Base-by-base conservation (phyloP, 2,888 invertebrate genomes). In the Dolomedes plantarius region DNA sequence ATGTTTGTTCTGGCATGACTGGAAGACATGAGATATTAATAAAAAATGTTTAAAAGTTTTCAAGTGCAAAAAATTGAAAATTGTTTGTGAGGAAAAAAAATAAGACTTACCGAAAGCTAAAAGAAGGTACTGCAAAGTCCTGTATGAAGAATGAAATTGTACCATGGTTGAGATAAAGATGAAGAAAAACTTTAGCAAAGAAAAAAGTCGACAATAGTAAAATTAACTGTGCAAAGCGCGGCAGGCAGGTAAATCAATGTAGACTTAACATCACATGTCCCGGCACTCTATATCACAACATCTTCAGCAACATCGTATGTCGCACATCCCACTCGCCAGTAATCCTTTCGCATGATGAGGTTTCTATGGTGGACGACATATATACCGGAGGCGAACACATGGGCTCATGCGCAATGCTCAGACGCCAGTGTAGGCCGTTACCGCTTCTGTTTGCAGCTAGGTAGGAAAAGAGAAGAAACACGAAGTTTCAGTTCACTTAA, bases 241-340 rank as follows among this genome's bases (percentile, higher is more conserved):
- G 56, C 56, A 56, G 56, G 23, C 23, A n/a, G 23, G 56, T 23
- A 56, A 56, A 56, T 56, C 56, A 56, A 56, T 23, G 56, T 23
- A 56, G 56, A 56, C 56, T 56, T 56, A 56, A 56, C 56, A 56
- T 56, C 56, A 56, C 56, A 56, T 56, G 56, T 56, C 56, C 56
- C 56, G 56, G 9, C 11, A 56, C 5, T 23, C 23, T 56, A 56
- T 0, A 56, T 23, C 56, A 56, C 56, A 56, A 23, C 23, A 56
- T 56, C 23, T 56, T 56, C 56, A 23, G 19, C 19, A 3, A n/a
- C 56, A 56, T 56, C 11, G 11, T 16, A 23, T 56, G 6, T 56
- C 23, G 23, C 1, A 23, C 56, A 56, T 56, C 23, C 56, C 23
- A 56, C 23, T 56, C 56, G 11, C 56, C 23, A 11, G 56, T 56